Percentiles rank a stretch among this genome's conserved stretches.
Evolutionary conservation across 2,797 vertebrate genomes (phyloP).

Genomic region (Phrynocephalus guinanensis): DNA sequence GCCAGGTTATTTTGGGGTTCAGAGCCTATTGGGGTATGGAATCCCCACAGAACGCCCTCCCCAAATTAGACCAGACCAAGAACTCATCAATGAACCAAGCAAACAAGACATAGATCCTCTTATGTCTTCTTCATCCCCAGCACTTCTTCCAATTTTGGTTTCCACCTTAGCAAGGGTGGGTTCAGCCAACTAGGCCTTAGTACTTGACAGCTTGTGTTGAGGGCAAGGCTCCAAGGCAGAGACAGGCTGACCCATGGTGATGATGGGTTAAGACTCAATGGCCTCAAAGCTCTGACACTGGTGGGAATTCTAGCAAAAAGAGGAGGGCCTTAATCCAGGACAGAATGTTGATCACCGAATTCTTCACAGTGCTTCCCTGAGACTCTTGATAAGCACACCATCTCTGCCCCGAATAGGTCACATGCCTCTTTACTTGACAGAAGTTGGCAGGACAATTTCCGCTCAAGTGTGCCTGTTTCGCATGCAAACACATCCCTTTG

Average conservation of each 20-base stretch:
- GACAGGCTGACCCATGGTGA: background rate
- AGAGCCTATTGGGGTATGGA: too few relatives aligned
- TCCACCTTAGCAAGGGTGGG: background rate
- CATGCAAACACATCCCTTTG: slow-evolving; percentile 40
- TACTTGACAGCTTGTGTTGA: background rate
- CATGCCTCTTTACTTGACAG: slow-evolving; percentile 39
- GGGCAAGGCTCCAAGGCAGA: background rate
- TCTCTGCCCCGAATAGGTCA: slow-evolving; percentile 21
- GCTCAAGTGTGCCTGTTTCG: slow-evolving; percentile 43
- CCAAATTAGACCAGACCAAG: too few relatives aligned
- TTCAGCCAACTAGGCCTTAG: background rate
- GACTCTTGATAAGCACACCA: slow-evolving; percentile 23
- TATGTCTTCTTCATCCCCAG: too few relatives aligned
- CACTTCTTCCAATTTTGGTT: background rate
- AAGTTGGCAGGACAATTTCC: slow-evolving; percentile 58
- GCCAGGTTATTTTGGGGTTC: too few relatives aligned
- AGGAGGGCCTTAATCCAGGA: background rate
- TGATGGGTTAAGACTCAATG: too few relatives aligned
- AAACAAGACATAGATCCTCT: too few relatives aligned
- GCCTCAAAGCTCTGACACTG: background rate
- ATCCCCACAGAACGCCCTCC: too few relatives aligned
- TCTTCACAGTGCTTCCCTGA: slow-evolving; percentile 31
- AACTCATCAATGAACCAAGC: too few relatives aligned
- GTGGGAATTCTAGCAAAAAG: background rate
- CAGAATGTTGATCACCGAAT: background rate